These are phyloP conservation scores for Lasiommata megera DNA, from an alignment of 2,888 invertebrate species.

Conservation along the genomic window DNA sequence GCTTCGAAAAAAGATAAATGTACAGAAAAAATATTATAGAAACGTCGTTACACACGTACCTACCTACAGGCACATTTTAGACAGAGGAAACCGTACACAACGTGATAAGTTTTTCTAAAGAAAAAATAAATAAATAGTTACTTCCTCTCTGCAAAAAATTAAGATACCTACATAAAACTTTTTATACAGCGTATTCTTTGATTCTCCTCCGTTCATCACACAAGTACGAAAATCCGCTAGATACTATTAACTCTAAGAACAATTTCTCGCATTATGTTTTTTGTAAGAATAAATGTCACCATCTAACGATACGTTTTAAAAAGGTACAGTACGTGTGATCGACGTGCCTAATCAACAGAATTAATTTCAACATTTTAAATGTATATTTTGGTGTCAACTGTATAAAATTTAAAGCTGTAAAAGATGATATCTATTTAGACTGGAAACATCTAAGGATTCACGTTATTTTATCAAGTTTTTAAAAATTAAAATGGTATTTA, in stretches of 20 bases:
- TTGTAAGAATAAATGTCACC: no score
- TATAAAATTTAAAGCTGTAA: constrained; percentile 6
- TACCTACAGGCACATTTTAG: background rate
- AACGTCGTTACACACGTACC: background rate
- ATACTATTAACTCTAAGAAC: no score
- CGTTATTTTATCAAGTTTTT: no score
- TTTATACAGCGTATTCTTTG: no score
- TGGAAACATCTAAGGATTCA: background rate
- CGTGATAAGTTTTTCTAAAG: background rate
- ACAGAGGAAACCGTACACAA: background rate
- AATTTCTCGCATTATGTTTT: no score
- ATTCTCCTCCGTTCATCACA: no score
- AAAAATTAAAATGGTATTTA: no score
- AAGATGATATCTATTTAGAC: background rate
- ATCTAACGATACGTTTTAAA: no score
- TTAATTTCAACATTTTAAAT: background rate
- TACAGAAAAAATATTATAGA: constrained; percentile 5
- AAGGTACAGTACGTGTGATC: background rate
- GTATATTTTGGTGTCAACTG: constrained; percentile 18
- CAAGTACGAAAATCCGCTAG: no score
- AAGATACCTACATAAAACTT: no score
- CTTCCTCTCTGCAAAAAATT: no score
- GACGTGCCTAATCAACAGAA: background rate
- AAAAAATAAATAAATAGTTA: no score
- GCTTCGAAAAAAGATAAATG: constrained; percentile 2